These are phyloP conservation scores for Eupithecia dodoneata DNA, from an alignment of 2,888 invertebrate species.

Conservation along the genomic window DNA sequence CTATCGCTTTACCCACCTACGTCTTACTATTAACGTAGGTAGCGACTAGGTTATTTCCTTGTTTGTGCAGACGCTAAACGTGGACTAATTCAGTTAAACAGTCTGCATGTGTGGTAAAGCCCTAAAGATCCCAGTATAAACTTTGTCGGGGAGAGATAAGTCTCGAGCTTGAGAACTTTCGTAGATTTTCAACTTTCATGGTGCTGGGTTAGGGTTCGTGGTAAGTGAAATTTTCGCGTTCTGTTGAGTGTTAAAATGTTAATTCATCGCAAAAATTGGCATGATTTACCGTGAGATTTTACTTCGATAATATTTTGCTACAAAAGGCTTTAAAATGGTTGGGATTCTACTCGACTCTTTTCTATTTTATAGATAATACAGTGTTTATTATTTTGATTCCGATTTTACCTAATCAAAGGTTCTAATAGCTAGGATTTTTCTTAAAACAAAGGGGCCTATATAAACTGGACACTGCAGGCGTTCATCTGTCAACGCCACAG, in stretches of 20 bases:
- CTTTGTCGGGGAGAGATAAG: slow-evolving; percentile 21
- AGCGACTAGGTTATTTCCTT: background rate
- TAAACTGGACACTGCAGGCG: background rate
- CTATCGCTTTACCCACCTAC: background rate
- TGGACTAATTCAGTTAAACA: slow-evolving; percentile 3
- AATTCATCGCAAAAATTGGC: background rate
- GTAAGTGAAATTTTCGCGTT: slow-evolving; percentile 17
- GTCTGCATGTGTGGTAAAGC: slow-evolving; percentile 19
- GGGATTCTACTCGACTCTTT: background rate
- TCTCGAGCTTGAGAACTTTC: slow-evolving; percentile 25
- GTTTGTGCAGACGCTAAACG: slow-evolving; percentile 9
- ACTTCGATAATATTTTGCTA: background rate
- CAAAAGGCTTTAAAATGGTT: background rate
- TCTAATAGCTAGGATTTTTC: background rate
- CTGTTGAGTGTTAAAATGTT: background rate
- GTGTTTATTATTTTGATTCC: background rate
- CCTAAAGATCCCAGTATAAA: slow-evolving; percentile 49
- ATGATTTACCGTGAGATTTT: background rate
- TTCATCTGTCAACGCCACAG: background rate
- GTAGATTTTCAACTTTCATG: slow-evolving; percentile 29
- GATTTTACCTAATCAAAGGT: background rate
- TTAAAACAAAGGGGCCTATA: background rate
- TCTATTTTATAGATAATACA: background rate
- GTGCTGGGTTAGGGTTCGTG: slow-evolving; percentile 32
- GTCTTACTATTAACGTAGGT: background rate